Evolutionary conservation across 2,888 invertebrate genomes (phyloP).

Genomic region (Xestia rhomboidea): DNA sequence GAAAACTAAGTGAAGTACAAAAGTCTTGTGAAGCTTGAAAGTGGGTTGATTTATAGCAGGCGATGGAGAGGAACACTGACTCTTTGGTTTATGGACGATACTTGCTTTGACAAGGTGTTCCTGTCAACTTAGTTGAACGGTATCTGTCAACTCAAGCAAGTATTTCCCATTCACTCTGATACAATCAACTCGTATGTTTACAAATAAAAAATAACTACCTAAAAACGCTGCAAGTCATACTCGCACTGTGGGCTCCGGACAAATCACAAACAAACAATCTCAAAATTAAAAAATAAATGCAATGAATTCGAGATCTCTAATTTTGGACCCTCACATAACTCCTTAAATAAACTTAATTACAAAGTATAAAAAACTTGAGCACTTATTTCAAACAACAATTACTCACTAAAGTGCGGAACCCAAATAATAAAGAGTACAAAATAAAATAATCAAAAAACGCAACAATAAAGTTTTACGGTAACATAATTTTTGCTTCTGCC

Average conservation of each 20-base stretch:
- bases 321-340: conserved; percentile 59
- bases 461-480: conserved; percentile 35
- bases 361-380: conserved; percentile 35
- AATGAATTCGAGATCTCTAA: conserved; percentile 60
- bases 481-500: conserved; percentile 69
- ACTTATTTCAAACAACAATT: conserved; percentile 35
- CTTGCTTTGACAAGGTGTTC: background rate
- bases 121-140: background rate
- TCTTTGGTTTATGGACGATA: conserved; percentile 40
- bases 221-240: conserved; percentile 40
- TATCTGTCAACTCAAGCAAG: background rate
- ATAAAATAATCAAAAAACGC: conserved; percentile 4
- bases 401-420: conserved; percentile 43
- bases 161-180: conserved; percentile 5
- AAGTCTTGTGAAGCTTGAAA: conserved; percentile 13
- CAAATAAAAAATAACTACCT: conserved; percentile 24
- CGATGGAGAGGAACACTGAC: background rate
- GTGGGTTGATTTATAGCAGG: conserved; percentile 15
- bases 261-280: conserved; percentile 29
- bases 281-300: conserved; percentile 56
- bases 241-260: conserved; percentile 45
- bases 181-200: conserved; percentile 17
- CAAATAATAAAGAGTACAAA: conserved; percentile 44
- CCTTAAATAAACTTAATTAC: conserved; percentile 33
- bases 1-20: conserved; percentile 34